Base-by-base conservation (phyloP, 2,113 vertebrate genomes). In the Acrocephalus arundinaceus region DNA sequence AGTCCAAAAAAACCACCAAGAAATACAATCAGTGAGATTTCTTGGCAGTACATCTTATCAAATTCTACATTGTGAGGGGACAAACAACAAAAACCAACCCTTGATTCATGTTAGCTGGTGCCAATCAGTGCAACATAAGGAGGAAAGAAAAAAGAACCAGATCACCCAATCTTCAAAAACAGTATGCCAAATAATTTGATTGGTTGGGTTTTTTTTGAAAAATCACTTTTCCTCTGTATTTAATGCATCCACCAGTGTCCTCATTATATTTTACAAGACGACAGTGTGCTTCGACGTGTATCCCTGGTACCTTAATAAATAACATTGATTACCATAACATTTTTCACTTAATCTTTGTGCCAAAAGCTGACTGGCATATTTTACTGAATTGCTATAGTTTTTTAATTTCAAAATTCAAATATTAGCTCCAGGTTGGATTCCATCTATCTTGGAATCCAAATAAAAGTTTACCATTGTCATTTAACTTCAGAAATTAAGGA, bases 361-460 rank as follows among this genome's bases (percentile, higher is more conserved):
- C 79, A 94, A 97, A 95, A 78, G 17, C 79, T 82, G 73, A 57
- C 77, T 96, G 65, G 77, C 62, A 82, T 13, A 59, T 43, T 83
- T 95, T 90, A 75, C 19, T 93, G 49, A 96, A 87, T 67, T 77
- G 31, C 20, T 96, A 61, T 31, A 31, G 58, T 74, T 94, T 95
- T 7, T 90, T 89, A 41, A 94, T 87, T 96, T 85, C 35, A 77
- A 85, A 86, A 88, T 91, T 14, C 49, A 96, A 78, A 90, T 59
- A 37, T 82, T 96, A 88, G 72, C 10, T 87, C 30, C 39, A 67
- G 87, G 31, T 91, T 85, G 86, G 55, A 85, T 73, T 93, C 51
- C 13, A 86, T 80, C 61, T 90, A n/a, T 48, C 45, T 24, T 94
- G 43, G 15, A 79, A 82, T 75, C 43, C 68, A 91, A 77, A 87